Conservation (phyloP, 2,888 invertebrate species). For the Apamea epomidion region DNA sequence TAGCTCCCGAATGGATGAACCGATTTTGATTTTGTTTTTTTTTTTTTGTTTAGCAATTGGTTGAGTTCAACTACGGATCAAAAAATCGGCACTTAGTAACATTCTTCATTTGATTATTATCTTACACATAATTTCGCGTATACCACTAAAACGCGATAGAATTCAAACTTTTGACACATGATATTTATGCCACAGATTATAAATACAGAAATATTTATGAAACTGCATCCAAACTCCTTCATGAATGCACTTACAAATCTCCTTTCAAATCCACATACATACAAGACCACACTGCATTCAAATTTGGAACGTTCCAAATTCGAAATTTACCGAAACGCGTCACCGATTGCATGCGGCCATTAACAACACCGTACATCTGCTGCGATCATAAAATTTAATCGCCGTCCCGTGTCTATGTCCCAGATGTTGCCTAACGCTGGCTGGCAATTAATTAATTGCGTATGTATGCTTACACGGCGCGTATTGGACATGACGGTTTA, state of each 20-base stretch:
- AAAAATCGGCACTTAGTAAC: neutral
- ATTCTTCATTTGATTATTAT: neutral
- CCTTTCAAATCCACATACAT: neutral
- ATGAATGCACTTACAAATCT: neutral
- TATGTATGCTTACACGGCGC: conserved; percentile 82
- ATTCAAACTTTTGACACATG: neutral
- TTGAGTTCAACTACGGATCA: no score
- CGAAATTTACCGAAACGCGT: conserved; percentile 69
- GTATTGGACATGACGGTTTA: conserved; percentile 86
- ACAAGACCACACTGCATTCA: conserved; percentile 38
- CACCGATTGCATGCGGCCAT: conserved; percentile 72
- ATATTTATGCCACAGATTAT: neutral
- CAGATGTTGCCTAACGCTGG: conserved; percentile 85
- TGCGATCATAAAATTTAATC: conserved; percentile 86
- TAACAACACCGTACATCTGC: conserved; percentile 82
- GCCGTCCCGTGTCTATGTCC: conserved; percentile 77
- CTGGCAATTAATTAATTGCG: conserved; percentile 86
- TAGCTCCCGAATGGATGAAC: no score
- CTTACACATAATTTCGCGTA: neutral
- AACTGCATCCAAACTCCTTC: neutral
- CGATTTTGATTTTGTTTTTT: no score
- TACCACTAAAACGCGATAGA: neutral
- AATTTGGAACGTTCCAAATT: conserved; percentile 65
- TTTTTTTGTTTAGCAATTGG: no score
- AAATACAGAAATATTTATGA: neutral